Percentiles rank a stretch among this genome's conserved stretches.
Conservation (phyloP, 2,888 invertebrate species). For the Corbicula japonica region DNA sequence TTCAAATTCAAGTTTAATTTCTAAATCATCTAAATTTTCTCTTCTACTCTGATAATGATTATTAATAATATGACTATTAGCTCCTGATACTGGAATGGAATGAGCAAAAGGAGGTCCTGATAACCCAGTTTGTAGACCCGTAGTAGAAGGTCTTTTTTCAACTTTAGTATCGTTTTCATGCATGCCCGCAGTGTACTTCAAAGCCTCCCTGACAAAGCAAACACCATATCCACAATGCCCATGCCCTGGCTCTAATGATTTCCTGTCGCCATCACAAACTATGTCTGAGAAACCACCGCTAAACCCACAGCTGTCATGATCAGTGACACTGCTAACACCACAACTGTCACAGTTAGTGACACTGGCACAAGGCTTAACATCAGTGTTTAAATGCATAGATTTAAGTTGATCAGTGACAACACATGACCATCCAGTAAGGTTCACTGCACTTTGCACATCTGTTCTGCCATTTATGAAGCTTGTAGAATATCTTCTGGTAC, state of each 20-base stretch:
- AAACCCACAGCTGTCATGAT: constrained; percentile 17
- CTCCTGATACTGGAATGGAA: constrained; percentile 26
- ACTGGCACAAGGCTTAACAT: no score
- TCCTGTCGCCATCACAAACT: constrained; percentile 18
- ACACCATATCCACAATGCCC: constrained; percentile 24
- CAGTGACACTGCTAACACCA: no score
- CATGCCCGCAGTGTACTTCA: no score
- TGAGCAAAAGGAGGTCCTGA: neutral
- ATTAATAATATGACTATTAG: neutral
- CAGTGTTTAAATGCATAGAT: no score
- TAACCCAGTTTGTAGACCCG: neutral
- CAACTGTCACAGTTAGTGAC: no score
- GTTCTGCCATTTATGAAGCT: no score
- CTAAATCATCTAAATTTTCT: constrained; percentile 1
- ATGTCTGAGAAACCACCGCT: constrained; percentile 6
- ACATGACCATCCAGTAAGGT: constrained; percentile 31
- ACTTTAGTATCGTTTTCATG: no score
- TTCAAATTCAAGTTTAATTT: neutral
- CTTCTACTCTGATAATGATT: neutral
- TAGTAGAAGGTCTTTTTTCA: neutral
- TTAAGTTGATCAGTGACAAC: constrained; percentile 12
- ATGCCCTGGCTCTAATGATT: constrained; percentile 8
- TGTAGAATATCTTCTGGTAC: no score
- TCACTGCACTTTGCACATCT: no score
- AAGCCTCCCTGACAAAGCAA: constrained; percentile 33